These are phyloP conservation scores for Ciona savignyi DNA, from an alignment of 23 tunicate genomes.

Conservation along the genomic window DNA sequence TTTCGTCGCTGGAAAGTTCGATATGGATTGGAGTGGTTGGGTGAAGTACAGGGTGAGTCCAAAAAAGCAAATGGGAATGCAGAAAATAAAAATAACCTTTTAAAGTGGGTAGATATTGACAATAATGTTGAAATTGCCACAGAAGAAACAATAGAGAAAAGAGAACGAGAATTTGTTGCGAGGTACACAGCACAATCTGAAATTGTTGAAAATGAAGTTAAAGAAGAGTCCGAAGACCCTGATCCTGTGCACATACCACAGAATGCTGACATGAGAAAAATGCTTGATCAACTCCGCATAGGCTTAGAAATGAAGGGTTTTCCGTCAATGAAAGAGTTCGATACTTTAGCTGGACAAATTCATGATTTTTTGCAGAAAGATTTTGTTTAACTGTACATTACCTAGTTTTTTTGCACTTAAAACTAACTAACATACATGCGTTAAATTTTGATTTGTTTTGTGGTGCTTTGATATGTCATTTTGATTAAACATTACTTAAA, in stretches of 20 bases:
- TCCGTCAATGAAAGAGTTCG: slow-evolving; percentile 47
- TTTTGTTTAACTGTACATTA: slow-evolving; percentile 33
- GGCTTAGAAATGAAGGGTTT: slow-evolving; percentile 32
- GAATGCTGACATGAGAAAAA: slow-evolving; percentile 37
- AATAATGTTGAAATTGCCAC: neutral
- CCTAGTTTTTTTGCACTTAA: slow-evolving; percentile 26
- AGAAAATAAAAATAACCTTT: slow-evolving; percentile 13
- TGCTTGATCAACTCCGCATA: slow-evolving; percentile 28
- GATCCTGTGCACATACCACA: slow-evolving; percentile 28
- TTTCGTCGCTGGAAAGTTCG: slow-evolving; percentile 28
- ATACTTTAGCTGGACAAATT: slow-evolving; percentile 35
- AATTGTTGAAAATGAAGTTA: slow-evolving; percentile 31
- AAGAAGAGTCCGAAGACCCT: slow-evolving; percentile 32
- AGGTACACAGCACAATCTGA: slow-evolving; percentile 22
- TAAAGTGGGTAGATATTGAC: slow-evolving; percentile 8
- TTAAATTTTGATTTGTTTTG: slow-evolving; percentile 19
- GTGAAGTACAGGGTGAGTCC: too few relatives aligned
- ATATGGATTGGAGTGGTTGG: neutral
- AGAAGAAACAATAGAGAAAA: neutral
- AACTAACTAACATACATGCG: slow-evolving; percentile 23
- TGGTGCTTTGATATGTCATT: too few relatives aligned
- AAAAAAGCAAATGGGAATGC: slow-evolving; percentile 32
- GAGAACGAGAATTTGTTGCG: slow-evolving; percentile 5
- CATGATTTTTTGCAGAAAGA: slow-evolving; percentile 47
- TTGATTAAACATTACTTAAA: too few relatives aligned